Conservation (phyloP, 2,113 vertebrate species). For the Cheilinus undulatus region DNA sequence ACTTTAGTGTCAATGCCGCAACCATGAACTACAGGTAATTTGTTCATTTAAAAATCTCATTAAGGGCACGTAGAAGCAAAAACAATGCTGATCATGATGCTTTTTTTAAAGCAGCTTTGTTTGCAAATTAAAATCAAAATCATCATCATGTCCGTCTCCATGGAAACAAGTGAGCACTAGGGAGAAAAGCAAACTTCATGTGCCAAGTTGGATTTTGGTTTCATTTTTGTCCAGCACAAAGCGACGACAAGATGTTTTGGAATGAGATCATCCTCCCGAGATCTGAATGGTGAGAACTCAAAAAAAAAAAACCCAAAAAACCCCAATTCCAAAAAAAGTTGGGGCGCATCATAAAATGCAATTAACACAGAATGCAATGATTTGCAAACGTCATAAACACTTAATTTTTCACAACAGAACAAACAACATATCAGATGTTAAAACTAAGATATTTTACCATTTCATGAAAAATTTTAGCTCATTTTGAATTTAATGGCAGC, state of each 20-base stretch:
- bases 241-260: constrained; percentile 1
- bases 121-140: constrained; percentile 45
- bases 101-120: constrained; percentile 10
- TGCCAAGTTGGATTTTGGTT: constrained; percentile 13
- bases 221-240: constrained; percentile 20
- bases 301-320: too few relatives aligned
- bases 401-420: too few relatives aligned
- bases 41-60: background rate
- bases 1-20: too few relatives aligned
- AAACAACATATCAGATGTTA: too few relatives aligned
- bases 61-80: background rate
- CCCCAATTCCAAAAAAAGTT: too few relatives aligned
- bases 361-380: too few relatives aligned
- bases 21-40: background rate
- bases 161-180: constrained; percentile 52
- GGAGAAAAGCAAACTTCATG: constrained; percentile 13
- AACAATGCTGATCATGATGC: background rate
- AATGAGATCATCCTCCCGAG: constrained; percentile 10
- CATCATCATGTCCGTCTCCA: constrained; percentile 24
- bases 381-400: too few relatives aligned
- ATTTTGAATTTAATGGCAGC: too few relatives aligned
- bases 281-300: background rate
- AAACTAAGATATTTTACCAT: too few relatives aligned
- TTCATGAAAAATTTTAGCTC: too few relatives aligned
- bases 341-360: too few relatives aligned